Conservation (phyloP, 2,888 invertebrate species). For the Sarcophaga subvicina region DNA sequence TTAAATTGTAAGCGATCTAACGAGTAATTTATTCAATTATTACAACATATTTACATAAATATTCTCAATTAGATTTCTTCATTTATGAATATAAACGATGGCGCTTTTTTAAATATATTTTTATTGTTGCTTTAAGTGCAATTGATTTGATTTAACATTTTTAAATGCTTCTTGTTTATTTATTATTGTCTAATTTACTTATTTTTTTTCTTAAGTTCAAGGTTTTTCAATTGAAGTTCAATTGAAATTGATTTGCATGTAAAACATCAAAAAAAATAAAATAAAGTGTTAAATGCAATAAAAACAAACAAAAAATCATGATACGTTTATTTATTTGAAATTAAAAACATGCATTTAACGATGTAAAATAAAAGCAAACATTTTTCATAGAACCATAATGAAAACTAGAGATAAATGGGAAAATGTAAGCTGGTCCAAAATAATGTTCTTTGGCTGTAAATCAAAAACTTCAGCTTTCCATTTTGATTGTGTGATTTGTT, state of each 20-base stretch:
- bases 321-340: not conserved
- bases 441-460: too few relatives aligned
- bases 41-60: not conserved
- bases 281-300: too few relatives aligned
- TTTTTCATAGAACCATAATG: too few relatives aligned
- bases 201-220: slow-evolving; percentile 48
- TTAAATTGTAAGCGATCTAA: not conserved
- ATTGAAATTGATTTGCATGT: slow-evolving; percentile 46
- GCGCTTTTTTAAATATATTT: not conserved
- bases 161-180: slow-evolving; percentile 4
- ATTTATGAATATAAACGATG: too few relatives aligned
- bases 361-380: too few relatives aligned
- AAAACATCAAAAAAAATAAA: not conserved
- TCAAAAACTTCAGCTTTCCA: too few relatives aligned
- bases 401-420: too few relatives aligned
- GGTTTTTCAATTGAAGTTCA: slow-evolving; percentile 45
- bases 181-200: not conserved
- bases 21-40: not conserved
- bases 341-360: too few relatives aligned
- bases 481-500: too few relatives aligned
- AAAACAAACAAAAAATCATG: not conserved
- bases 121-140: not conserved
- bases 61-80: too few relatives aligned
- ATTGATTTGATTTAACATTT: slow-evolving; percentile 7
- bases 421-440: too few relatives aligned